These are phyloP conservation scores for Mionectes olivaceus DNA, from an alignment of 2,797 vertebrate species.

Conservation along the genomic window DNA sequence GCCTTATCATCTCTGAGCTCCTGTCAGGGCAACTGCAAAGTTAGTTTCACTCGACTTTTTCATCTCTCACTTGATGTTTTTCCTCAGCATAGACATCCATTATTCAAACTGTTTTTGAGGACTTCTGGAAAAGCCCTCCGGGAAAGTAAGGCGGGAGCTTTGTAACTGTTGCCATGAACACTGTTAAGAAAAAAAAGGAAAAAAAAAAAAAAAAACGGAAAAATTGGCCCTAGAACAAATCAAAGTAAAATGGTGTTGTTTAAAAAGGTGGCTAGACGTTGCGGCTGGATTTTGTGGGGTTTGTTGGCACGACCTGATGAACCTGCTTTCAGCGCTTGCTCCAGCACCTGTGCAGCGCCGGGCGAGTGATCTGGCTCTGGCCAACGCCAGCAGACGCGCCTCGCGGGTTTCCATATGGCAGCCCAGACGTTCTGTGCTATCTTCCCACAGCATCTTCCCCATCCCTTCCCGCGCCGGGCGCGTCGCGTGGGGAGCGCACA, in stretches of 20 bases:
- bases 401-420: background rate
- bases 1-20: background rate
- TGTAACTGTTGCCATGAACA: background rate
- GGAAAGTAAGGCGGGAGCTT: background rate
- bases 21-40: background rate
- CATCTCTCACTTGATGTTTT: background rate
- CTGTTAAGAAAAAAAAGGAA: too few species aligned
- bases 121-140: background rate
- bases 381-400: background rate
- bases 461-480: background rate
- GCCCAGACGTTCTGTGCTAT: background rate
- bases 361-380: background rate
- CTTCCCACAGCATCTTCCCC: background rate
- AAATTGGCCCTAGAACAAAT: background rate
- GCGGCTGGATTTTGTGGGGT: too few species aligned
- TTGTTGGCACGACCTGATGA: too few species aligned
- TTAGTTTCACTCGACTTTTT: background rate
- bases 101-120: background rate
- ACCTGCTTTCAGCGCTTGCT: background rate
- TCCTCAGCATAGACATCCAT: background rate
- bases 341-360: background rate
- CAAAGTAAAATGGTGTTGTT: background rate
- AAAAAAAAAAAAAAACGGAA: rapidly evolving
- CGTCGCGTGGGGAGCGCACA: background rate
- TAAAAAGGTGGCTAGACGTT: background rate